A percentile compares a stretch with the other conserved stretches of the same genome.
phyloP scores from a whole-genome alignment of 2,797 vertebrate genomes.

The Semotilus atromaculatus region DNA sequence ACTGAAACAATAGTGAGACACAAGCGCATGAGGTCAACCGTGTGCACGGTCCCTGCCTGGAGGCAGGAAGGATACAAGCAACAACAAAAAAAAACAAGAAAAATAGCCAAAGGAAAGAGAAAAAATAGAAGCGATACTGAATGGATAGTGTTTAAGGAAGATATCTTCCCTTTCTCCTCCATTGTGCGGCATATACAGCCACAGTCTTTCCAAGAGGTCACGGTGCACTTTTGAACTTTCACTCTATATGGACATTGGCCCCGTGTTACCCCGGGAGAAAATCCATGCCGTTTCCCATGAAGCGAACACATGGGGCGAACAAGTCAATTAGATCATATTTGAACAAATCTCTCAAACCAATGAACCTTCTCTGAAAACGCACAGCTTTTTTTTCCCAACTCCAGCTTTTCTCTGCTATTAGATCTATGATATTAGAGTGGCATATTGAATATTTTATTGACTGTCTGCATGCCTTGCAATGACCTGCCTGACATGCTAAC shows the following conservation, averaged over 20 bases:
- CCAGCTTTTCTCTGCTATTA: conserved; percentile 75
- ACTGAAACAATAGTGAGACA: conserved; percentile 62
- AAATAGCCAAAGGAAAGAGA: conserved; percentile 57
- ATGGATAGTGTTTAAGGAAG: conserved; percentile 44
- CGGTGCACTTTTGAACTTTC: conserved; percentile 75
- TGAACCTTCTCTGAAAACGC: conserved; percentile 59
- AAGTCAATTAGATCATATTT: conserved; percentile 63
- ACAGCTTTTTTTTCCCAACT: conserved; percentile 52
- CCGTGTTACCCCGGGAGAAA: conserved; percentile 51
- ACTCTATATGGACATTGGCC: conserved; percentile 52
- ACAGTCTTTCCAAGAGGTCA: conserved; percentile 64
- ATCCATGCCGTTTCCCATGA: conserved; percentile 64
- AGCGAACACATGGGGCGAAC: conserved; percentile 55
- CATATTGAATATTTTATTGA: conserved; percentile 95
- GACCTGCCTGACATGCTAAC: conserved; percentile 89
- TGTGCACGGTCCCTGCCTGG: conserved; percentile 61
- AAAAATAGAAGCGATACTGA: conserved; percentile 57
- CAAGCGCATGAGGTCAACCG: conserved; percentile 64
- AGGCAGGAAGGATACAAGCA: conserved; percentile 62
- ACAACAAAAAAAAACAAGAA: conserved; percentile 30
- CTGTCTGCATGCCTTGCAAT: conserved; percentile 86
- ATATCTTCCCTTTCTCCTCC: conserved; percentile 42
- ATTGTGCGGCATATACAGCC: conserved; percentile 48
- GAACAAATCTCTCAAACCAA: conserved; percentile 60
- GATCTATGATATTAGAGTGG: conserved; percentile 86